Evolutionary conservation across 2,888 invertebrate species (phyloP).

Genomic region (Torymus aiolomorphi): DNA sequence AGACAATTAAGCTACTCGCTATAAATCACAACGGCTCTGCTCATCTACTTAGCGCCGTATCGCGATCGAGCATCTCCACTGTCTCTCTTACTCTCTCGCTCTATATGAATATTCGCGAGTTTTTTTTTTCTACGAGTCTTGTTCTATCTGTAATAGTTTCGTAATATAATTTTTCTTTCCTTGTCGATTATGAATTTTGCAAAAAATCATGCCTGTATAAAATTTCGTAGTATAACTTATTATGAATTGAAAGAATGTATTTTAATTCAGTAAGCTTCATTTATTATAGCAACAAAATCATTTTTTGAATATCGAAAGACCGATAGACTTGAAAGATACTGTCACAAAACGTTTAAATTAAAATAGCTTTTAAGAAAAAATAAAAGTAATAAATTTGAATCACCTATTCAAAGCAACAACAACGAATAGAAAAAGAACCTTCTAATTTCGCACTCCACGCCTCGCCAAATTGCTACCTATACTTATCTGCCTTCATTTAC

Average conservation of each 20-base stretch:
- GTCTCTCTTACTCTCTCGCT: neutral
- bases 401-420: no score
- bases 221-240: no score
- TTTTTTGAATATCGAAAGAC: no score
- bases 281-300: no score
- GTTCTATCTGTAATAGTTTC: neutral
- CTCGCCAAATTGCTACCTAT: neutral
- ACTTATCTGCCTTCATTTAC: constrained; percentile 1
- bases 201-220: no score
- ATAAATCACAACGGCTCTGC: constrained; percentile 70
- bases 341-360: no score
- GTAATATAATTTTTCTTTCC: neutral
- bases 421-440: neutral
- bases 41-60: constrained; percentile 70
- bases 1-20: constrained; percentile 72
- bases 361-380: no score
- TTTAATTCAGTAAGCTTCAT: no score
- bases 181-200: no score
- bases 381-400: no score
- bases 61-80: constrained; percentile 65
- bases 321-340: no score
- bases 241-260: no score
- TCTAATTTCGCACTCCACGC: neutral
- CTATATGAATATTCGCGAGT: constrained; percentile 1
- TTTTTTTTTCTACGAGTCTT: constrained; percentile 21